Conservation (phyloP, 2,113 vertebrate genomes). For the Oryzias curvinotus region DNA sequence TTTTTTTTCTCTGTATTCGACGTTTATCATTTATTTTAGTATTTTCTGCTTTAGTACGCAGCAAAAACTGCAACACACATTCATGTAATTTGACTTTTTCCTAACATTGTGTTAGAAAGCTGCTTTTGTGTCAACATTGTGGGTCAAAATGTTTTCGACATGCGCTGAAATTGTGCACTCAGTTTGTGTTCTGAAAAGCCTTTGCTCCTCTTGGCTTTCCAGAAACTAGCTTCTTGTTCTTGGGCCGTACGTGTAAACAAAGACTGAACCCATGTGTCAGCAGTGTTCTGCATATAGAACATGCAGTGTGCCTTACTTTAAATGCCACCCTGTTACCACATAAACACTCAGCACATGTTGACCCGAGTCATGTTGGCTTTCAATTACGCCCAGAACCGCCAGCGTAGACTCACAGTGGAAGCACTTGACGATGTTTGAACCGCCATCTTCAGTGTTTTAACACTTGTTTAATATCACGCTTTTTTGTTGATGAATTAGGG, state of each 20-base stretch:
- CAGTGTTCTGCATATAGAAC: conserved; percentile 44
- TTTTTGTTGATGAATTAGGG: background rate
- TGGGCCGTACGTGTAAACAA: background rate
- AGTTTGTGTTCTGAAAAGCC: too few species aligned
- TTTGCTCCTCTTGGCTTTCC: conserved; percentile 19
- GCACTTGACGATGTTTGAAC: background rate
- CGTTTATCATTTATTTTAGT: too few species aligned
- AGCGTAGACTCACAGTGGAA: conserved; percentile 4
- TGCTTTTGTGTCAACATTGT: background rate
- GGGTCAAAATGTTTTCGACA: conserved; percentile 2
- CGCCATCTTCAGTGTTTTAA: background rate
- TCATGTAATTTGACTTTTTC: too few species aligned
- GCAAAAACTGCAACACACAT: too few species aligned
- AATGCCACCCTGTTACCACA: conserved; percentile 56
- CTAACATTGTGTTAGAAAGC: too few species aligned
- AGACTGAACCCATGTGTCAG: conserved; percentile 26
- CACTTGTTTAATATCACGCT: too few species aligned
- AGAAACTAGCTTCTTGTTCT: conserved; percentile 3
- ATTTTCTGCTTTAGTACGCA: too few species aligned
- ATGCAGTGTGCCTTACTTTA: conserved; percentile 36
- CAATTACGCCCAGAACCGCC: conserved; percentile 40
- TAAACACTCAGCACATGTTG: conserved; percentile 23
- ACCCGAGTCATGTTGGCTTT: conserved; percentile 33
- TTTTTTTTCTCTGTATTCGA: too few species aligned
- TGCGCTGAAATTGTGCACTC: background rate